Percentiles rank a stretch among this genome's conserved stretches.
Conservation (phyloP, 2,113 vertebrate genomes). For the Hippoglossus stenolepis region DNA sequence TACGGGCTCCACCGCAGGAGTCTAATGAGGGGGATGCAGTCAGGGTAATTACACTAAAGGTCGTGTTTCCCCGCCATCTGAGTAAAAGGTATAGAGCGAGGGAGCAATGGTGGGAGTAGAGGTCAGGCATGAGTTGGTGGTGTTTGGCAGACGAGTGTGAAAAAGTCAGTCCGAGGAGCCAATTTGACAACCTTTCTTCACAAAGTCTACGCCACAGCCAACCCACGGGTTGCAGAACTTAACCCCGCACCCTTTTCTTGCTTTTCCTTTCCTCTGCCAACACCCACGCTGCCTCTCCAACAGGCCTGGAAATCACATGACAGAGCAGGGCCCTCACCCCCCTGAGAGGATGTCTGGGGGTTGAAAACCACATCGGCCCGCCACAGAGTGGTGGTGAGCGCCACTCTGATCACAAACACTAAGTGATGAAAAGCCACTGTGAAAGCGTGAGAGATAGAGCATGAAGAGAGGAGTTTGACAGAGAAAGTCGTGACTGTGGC, state of each 20-base stretch:
- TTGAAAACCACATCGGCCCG: slow-evolving; percentile 59
- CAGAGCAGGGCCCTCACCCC: slow-evolving; percentile 24
- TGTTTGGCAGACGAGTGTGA: slow-evolving; percentile 50
- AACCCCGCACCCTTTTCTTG: slow-evolving; percentile 15
- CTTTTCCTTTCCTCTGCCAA: slow-evolving; percentile 27
- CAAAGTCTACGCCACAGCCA: slow-evolving; percentile 41
- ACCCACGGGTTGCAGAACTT: slow-evolving; percentile 44
- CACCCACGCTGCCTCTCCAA: slow-evolving; percentile 44
- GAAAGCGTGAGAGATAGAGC: slow-evolving; percentile 50
- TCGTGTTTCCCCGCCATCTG: slow-evolving; percentile 40
- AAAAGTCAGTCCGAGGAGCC: slow-evolving; percentile 34
- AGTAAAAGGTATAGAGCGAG: slow-evolving; percentile 45
- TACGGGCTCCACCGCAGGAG: slow-evolving; percentile 71
- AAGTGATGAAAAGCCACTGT: slow-evolving; percentile 48
- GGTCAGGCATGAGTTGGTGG: slow-evolving; percentile 46
- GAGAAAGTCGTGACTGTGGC: slow-evolving; percentile 17
- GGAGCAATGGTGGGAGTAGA: slow-evolving; percentile 23
- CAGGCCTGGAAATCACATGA: slow-evolving; percentile 59
- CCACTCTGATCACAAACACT: slow-evolving; percentile 51
- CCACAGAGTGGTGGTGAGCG: slow-evolving; percentile 50
- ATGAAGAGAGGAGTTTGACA: slow-evolving; percentile 20
- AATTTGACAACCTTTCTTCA: slow-evolving; percentile 49
- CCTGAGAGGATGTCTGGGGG: slow-evolving; percentile 45
- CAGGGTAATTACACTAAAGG: slow-evolving; percentile 66
- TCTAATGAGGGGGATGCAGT: slow-evolving; percentile 70